A percentile compares a stretch with the other conserved stretches of the same genome.
Conservation (phyloP, 2,888 invertebrate genomes). For the Heliothis peltigera region DNA sequence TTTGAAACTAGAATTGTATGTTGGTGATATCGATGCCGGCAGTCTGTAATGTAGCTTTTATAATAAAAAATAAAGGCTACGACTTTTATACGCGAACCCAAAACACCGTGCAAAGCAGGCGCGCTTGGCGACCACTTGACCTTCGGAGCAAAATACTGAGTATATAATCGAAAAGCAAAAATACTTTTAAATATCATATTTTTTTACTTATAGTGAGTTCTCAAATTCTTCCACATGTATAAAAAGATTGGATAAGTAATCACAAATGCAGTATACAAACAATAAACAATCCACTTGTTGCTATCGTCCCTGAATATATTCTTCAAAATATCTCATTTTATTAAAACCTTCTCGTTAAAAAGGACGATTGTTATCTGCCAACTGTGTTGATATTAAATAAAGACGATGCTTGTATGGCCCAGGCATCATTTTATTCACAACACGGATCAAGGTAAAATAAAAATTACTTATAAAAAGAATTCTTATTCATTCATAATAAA, state of each 20-base stretch:
- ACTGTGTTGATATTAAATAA: conserved; percentile 14
- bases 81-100: conserved; percentile 2
- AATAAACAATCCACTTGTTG: conserved; percentile 51
- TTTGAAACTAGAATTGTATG: conserved; percentile 29
- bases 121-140: too few species aligned
- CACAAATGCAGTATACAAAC: conserved; percentile 11
- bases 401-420: conserved; percentile 9
- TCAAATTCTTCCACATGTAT: too few species aligned
- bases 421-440: conserved; percentile 1
- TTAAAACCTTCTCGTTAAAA: conserved; percentile 29
- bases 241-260: too few species aligned
- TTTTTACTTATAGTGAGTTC: too few species aligned
- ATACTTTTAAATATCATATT: too few species aligned
- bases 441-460: conserved; percentile 7
- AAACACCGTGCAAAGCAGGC: too few species aligned
- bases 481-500: conserved; percentile 17
- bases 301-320: conserved; percentile 21
- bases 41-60: conserved; percentile 13
- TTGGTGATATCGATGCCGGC: conserved; percentile 3
- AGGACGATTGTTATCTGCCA: conserved; percentile 2
- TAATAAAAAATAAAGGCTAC: conserved; percentile 15
- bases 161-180: too few species aligned
- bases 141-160: too few species aligned
- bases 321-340: conserved; percentile 28
- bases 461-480: conserved; percentile 20